Evolutionary conservation across 2,888 invertebrate genomes (phyloP), one percentile per base, ranked within the genome.

Genomic region (Chelonus formosanus): DNA sequence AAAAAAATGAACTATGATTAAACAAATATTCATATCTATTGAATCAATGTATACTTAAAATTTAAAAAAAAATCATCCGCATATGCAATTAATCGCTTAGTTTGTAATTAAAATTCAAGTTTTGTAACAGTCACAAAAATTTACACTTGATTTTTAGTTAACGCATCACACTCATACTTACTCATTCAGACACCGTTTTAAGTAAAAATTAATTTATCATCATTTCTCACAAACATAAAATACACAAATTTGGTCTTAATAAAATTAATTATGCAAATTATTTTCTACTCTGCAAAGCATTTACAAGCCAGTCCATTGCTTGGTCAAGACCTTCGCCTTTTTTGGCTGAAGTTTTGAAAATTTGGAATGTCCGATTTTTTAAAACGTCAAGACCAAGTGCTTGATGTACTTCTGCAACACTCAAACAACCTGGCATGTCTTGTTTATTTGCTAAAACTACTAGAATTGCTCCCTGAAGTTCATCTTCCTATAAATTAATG

Each of bases 391-490:
- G 87, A 8, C 98, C 98, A 54, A 99, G 87, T 0, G 97, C 96
- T 85, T 96, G 96, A 84, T 98, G 97, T 20, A 98, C 95, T 85
- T 99, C 99, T 0, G 97, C 94, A 1, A 97, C 94, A 34, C 94
- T 94, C 88, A 99, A 91, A 81, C 98, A 97, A 6, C 98, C 98
- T 47, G 97, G 94, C 90, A 99, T 96, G 83, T 99, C 99, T 86
- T 99, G 99, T 87, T 99, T 99, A 85, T 99, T 99, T 57, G 99
- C 99, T 81, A 99, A 86, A 54, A 99, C 97, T 63, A 98, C 96
- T 70, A 99, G 88, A 78, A 98, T 93, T 64, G 98, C 97, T 77
- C 95, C 96, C 76, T 94, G 93, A 82, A 98, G 87, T 84, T 99
- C 99, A 83, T 99, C 98, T 85, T 99, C 98, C 94, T 97, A 82